Evolutionary conservation across 1,140 invertebrate genomes (phyloP).

Genomic region (Drusus annulatus): DNA sequence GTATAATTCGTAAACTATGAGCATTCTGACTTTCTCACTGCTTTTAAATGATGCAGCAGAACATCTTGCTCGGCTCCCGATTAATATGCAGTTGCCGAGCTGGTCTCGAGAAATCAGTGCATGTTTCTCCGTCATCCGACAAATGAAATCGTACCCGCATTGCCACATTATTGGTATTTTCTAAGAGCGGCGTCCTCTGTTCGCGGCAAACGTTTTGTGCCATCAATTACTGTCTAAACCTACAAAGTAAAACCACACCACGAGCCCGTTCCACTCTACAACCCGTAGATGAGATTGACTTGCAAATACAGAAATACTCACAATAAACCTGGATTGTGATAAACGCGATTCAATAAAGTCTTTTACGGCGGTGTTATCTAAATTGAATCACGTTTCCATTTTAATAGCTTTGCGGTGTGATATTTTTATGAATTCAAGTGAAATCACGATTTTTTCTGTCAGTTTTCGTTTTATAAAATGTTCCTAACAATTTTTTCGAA

Average conservation of each 20-base stretch:
- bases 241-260: not conserved
- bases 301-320: constrained; percentile 17
- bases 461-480: no score
- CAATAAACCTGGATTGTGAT: not conserved
- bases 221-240: not conserved
- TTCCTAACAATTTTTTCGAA: no score
- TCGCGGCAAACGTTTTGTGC: not conserved
- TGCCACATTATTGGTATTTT: not conserved
- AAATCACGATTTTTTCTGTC: not conserved
- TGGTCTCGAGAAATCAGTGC: constrained; percentile 18
- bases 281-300: constrained; percentile 1
- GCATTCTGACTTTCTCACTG: no score
- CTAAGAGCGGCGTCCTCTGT: no score
- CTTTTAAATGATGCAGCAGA: no score
- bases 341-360: constrained; percentile 24
- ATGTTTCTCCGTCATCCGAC: not conserved
- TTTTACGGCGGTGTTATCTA: constrained; percentile 31
- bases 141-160: constrained; percentile 8
- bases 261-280: constrained; percentile 11
- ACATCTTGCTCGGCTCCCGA: no score
- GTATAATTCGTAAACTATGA: no score
- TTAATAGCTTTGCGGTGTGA: constrained; percentile 30
- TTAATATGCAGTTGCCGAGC: not conserved
- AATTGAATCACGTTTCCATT: constrained; percentile 39
- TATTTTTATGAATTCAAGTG: constrained; percentile 1